phyloP scores from a whole-genome alignment of 2,113 vertebrate genomes.

The Pogona vitticeps region DNA sequence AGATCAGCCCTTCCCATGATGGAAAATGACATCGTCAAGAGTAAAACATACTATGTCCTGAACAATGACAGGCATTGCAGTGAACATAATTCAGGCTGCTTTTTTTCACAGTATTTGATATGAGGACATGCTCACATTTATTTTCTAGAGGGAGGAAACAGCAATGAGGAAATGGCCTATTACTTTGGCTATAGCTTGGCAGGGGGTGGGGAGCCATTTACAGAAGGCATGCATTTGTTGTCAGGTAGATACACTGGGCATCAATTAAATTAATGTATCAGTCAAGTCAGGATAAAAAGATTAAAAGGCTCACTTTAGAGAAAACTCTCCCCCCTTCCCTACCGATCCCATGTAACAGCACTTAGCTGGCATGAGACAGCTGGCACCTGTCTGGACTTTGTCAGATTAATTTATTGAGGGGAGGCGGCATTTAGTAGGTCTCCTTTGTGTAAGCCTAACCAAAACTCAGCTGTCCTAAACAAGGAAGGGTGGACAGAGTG shows the following conservation, averaged over 20 bases:
- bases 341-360: slow-evolving; percentile 5
- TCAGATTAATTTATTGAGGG: not conserved
- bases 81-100: not conserved
- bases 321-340: slow-evolving; percentile 20
- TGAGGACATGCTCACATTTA: slow-evolving; percentile 60
- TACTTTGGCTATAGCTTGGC: slow-evolving; percentile 52
- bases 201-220: slow-evolving; percentile 50
- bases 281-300: slow-evolving; percentile 61
- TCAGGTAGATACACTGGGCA: slow-evolving; percentile 51
- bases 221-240: slow-evolving; percentile 57
- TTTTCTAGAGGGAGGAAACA: slow-evolving; percentile 17
- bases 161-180: slow-evolving; percentile 36
- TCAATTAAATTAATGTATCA: slow-evolving; percentile 64
- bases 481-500: not conserved
- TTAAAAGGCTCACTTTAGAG: slow-evolving; percentile 55
- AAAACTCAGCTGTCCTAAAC: slow-evolving; percentile 41
- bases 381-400: slow-evolving; percentile 44
- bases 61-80: not conserved
- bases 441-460: slow-evolving; percentile 50
- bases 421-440: slow-evolving; percentile 22
- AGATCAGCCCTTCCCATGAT: not conserved
- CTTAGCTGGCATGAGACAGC: slow-evolving; percentile 42
- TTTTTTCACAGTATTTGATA: not conserved
- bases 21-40: slow-evolving; percentile 7
- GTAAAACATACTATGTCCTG: slow-evolving; percentile 6